Evolutionary conservation across 2,888 invertebrate species (phyloP).

Genomic region (Nephrotoma guestfalica): DNA sequence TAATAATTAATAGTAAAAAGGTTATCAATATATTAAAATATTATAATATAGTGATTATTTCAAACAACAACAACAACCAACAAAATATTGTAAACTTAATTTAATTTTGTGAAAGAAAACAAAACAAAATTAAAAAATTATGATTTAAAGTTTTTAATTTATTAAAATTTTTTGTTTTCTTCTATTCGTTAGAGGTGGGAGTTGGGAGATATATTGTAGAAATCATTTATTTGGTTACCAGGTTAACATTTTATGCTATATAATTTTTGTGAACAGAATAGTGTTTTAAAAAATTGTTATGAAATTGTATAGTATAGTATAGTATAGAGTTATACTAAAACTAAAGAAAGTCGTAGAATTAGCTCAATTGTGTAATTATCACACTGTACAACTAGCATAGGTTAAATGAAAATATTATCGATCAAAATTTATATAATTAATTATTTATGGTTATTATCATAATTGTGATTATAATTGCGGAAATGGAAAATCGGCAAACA

Average conservation of each 20-base stretch:
- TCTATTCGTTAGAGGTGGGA: neutral
- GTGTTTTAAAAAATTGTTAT: neutral
- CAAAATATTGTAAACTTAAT: neutral
- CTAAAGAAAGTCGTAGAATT: neutral
- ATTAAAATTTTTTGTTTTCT: neutral
- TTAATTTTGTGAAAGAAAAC: neutral
- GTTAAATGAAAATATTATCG: neutral
- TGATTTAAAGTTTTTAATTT: neutral
- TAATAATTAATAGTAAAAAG: neutral
- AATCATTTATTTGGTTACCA: neutral
- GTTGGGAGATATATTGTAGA: neutral
- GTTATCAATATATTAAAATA: neutral
- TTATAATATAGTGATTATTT: neutral
- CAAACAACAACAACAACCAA: neutral
- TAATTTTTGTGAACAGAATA: neutral
- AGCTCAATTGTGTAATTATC: neutral
- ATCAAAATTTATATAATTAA: neutral
- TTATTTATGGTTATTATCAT: too few relatives aligned
- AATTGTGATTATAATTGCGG: too few relatives aligned
- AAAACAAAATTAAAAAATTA: neutral
- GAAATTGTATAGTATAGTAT: neutral
- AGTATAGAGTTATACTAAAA: neutral
- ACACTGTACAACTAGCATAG: neutral
- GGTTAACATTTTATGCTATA: neutral
- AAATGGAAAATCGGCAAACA: too few relatives aligned